Evolutionary conservation across 2,797 vertebrate genomes (phyloP).

Genomic region (Telmatherina bonti): DNA sequence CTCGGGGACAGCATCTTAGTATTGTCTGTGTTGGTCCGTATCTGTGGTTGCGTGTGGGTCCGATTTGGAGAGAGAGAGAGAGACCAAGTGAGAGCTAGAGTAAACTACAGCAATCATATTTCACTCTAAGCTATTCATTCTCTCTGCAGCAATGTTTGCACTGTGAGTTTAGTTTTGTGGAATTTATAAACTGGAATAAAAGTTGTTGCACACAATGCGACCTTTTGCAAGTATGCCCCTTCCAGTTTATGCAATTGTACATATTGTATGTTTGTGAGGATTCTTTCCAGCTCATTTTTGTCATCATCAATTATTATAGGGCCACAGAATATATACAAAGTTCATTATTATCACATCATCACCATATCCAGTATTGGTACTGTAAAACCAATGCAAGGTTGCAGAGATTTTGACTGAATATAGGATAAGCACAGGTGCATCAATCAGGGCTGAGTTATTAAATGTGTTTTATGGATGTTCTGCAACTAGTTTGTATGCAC

Average conservation of each 20-base stretch:
- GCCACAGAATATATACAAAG: neutral
- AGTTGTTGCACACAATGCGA: too few relatives aligned
- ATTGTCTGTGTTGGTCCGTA: slow-evolving; percentile 10
- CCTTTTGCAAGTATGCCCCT: too few relatives aligned
- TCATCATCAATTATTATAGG: slow-evolving; percentile 18
- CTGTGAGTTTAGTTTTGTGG: slow-evolving; percentile 38
- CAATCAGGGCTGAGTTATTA: neutral
- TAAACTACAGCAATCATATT: slow-evolving; percentile 53
- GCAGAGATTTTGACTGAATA: neutral
- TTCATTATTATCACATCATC: neutral
- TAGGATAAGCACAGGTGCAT: neutral
- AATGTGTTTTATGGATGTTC: neutral
- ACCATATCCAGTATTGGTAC: neutral
- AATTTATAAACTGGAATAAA: slow-evolving; percentile 30
- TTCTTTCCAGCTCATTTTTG: slow-evolving; percentile 23
- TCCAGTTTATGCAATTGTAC: slow-evolving; percentile 45
- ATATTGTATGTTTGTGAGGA: slow-evolving; percentile 38
- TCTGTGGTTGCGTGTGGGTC: too few relatives aligned
- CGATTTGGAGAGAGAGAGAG: slow-evolving; percentile 1
- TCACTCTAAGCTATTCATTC: slow-evolving; percentile 58
- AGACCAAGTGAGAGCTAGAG: slow-evolving; percentile 7
- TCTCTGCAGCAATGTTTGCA: slow-evolving; percentile 39
- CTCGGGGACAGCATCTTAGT: slow-evolving; percentile 34
- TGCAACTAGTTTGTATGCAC: neutral
- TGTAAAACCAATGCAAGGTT: neutral